Percentiles rank a stretch among this genome's conserved stretches.
These are phyloP conservation scores for Anthopleura xanthogrammica DNA, from an alignment of 92 coral and sea anemone species.

Conservation along the genomic window DNA sequence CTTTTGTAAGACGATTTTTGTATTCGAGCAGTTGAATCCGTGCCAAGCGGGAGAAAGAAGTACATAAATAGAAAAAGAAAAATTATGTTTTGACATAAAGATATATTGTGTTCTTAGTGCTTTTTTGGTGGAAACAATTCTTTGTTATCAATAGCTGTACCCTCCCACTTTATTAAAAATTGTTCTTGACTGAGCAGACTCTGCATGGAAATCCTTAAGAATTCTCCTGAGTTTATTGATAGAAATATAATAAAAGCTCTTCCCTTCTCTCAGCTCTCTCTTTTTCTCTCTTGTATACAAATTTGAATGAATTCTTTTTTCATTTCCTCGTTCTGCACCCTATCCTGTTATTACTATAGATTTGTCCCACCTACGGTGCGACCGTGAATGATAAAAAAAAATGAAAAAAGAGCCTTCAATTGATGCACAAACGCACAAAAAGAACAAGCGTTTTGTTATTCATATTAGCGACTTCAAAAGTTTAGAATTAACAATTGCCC, in stretches of 20 bases:
- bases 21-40: neutral
- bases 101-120: neutral
- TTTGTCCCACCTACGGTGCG: constrained; percentile 26
- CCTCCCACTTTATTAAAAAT: neutral
- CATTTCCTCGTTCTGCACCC: constrained; percentile 14
- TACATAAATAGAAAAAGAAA: neutral
- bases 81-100: neutral
- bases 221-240: neutral
- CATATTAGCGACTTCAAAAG: neutral
- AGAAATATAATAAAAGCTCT: neutral
- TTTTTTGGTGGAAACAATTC: neutral
- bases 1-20: neutral
- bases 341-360: constrained; percentile 19
- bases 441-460: neutral
- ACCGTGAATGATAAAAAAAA: constrained; percentile 4
- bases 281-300: constrained; percentile 11
- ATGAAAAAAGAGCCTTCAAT: constrained; percentile 3
- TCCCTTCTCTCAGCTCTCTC: too few species aligned
- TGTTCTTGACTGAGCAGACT: neutral
- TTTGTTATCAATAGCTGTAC: neutral
- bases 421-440: neutral
- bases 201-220: neutral
- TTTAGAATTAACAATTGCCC: neutral
- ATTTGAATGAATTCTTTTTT: constrained; percentile 19
- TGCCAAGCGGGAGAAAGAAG: neutral